Percentiles rank a stretch among this genome's conserved stretches.
These are phyloP conservation scores for Malurus splendens DNA, from an alignment of 2,797 vertebrate species.

Conservation along the genomic window DNA sequence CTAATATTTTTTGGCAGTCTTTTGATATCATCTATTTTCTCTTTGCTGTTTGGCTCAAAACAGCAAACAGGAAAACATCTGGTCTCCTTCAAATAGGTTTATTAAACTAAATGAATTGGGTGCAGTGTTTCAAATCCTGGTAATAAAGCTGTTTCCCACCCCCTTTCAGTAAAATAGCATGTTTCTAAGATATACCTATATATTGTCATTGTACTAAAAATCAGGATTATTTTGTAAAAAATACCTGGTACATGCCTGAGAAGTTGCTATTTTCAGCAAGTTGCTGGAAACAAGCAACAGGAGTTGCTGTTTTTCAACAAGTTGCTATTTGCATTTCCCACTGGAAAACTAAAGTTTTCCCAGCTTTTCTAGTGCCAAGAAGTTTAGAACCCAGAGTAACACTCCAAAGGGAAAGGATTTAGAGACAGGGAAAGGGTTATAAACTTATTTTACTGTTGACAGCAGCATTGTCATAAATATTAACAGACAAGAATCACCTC, in stretches of 20 bases:
- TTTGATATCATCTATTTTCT: not conserved
- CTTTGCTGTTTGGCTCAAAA: not conserved
- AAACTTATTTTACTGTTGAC: slow-evolving; percentile 58
- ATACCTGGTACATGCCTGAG: not conserved
- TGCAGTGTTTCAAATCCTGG: not conserved
- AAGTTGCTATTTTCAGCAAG: not conserved
- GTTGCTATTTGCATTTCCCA: not conserved
- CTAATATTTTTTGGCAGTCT: not conserved
- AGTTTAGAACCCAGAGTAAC: not conserved
- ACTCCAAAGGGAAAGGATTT: slow-evolving; percentile 47
- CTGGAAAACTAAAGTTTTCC: not conserved
- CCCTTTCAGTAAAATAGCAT: not conserved
- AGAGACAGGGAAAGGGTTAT: slow-evolving; percentile 24
- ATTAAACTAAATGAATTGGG: not conserved
- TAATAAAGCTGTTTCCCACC: not conserved
- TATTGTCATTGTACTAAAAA: not conserved
- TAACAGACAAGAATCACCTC: slow-evolving; percentile 55
- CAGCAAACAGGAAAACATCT: slow-evolving; percentile 15
- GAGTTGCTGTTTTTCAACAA: not conserved
- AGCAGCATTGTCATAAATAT: slow-evolving; percentile 54
- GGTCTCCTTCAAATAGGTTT: not conserved
- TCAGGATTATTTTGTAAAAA: not conserved
- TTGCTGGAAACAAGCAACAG: not conserved
- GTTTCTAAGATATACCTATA: not conserved
- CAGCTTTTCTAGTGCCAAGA: not conserved